Percentiles rank a stretch among this genome's conserved stretches.
Conservation (phyloP, 2,113 vertebrate genomes). For the Regulus satrapa region DNA sequence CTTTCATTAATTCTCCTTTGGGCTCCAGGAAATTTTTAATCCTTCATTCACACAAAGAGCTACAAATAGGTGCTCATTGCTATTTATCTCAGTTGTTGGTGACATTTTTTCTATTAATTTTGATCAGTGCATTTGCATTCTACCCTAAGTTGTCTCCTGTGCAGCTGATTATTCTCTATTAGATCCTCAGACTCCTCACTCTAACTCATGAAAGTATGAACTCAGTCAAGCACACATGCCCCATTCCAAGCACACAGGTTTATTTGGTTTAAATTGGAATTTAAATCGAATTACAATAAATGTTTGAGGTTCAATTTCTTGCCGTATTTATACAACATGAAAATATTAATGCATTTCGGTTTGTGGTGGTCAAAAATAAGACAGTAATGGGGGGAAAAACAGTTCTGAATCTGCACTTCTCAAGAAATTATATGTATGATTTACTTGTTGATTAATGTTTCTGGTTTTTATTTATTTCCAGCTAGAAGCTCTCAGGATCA, state of each 20-base stretch:
- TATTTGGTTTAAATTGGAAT: background rate
- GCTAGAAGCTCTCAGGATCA: background rate
- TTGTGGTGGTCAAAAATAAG: background rate
- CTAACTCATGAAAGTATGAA: background rate
- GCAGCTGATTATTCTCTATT: background rate
- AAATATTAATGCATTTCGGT: background rate
- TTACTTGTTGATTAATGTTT: background rate
- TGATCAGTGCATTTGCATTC: background rate
- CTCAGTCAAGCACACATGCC: background rate
- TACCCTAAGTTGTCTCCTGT: background rate
- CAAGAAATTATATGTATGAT: rapidly evolving
- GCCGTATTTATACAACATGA: background rate
- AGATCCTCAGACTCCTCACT: background rate
- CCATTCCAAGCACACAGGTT: background rate
- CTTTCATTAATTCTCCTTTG: background rate
- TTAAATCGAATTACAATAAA: background rate
- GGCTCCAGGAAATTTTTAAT: background rate
- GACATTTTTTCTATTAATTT: background rate
- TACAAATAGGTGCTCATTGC: background rate
- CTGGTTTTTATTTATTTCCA: background rate
- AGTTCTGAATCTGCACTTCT: background rate
- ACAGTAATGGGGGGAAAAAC: background rate
- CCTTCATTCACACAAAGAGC: background rate
- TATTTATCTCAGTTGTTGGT: background rate
- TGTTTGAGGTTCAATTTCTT: background rate